phyloP scores from a whole-genome alignment of 2,797 vertebrate species.

The Sebastes goodei region DNA sequence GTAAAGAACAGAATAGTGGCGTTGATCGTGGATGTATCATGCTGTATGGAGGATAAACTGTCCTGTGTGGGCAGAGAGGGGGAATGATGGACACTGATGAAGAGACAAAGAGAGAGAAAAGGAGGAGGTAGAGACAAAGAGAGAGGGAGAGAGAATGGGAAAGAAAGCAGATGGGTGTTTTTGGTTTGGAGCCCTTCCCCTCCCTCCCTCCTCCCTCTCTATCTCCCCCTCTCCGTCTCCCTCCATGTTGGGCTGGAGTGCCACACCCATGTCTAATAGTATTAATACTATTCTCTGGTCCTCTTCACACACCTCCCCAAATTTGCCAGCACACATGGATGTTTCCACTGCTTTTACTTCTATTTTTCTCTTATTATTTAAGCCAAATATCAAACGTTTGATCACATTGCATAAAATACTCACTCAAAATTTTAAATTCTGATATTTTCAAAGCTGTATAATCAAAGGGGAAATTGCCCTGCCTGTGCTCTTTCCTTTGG shows the following conservation, averaged over 20 bases:
- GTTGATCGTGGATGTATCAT: background rate
- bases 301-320: conserved; percentile 28
- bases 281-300: conserved; percentile 51
- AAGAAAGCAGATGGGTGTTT: conserved; percentile 72
- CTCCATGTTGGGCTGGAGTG: conserved; percentile 33
- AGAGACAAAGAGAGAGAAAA: conserved; percentile 54
- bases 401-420: background rate
- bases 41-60: background rate
- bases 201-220: background rate
- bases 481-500: background rate
- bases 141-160: conserved; percentile 64
- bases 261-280: conserved; percentile 64
- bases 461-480: background rate
- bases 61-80: background rate
- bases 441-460: background rate
- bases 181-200: conserved; percentile 37
- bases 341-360: background rate
- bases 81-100: conserved; percentile 12
- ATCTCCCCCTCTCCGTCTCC: background rate
- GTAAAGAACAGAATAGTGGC: background rate
- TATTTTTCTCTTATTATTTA: background rate
- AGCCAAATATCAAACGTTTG: background rate
- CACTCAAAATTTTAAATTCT: background rate
- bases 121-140: conserved; percentile 64
- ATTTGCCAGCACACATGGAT: conserved; percentile 7